These are phyloP conservation scores for Zoanthus gigantus DNA, from an alignment of 92 coral and sea anemone species.

Conservation along the genomic window DNA sequence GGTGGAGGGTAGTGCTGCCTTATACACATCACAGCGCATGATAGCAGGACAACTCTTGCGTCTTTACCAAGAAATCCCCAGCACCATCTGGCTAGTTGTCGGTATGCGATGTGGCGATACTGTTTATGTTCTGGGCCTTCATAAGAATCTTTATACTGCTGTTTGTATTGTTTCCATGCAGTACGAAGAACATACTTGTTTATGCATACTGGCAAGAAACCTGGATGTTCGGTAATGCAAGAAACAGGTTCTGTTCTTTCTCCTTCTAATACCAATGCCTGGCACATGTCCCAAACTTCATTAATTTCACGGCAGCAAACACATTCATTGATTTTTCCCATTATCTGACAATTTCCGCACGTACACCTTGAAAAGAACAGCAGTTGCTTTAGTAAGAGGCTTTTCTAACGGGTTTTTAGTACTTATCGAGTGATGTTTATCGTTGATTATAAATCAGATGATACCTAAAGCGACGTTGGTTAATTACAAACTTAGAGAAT, in stretches of 20 bases:
- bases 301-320: slow-evolving; percentile 42
- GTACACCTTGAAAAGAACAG: slow-evolving; percentile 2
- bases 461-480: not conserved
- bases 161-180: slow-evolving; percentile 46
- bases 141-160: slow-evolving; percentile 18
- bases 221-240: slow-evolving; percentile 44
- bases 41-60: slow-evolving; percentile 50
- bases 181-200: slow-evolving; percentile 29
- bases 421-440: not conserved
- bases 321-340: slow-evolving; percentile 15
- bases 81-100: slow-evolving; percentile 55
- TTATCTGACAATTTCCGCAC: slow-evolving; percentile 26
- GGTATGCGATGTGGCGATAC: slow-evolving; percentile 40
- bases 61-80: slow-evolving; percentile 57
- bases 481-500: not conserved
- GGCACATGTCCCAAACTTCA: slow-evolving; percentile 49
- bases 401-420: not conserved
- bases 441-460: slow-evolving; percentile 14
- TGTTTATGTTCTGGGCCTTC: slow-evolving; percentile 39
- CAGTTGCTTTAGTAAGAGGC: slow-evolving; percentile 4
- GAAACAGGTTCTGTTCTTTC: slow-evolving; percentile 24
- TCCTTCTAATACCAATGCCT: slow-evolving; percentile 36
- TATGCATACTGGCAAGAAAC: slow-evolving; percentile 36
- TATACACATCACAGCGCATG: slow-evolving; percentile 57
- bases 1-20: slow-evolving; percentile 38